Percentiles rank a stretch among this genome's conserved stretches.
Conservation (phyloP, 2,797 vertebrate genomes). For the Urophycis tenuis region DNA sequence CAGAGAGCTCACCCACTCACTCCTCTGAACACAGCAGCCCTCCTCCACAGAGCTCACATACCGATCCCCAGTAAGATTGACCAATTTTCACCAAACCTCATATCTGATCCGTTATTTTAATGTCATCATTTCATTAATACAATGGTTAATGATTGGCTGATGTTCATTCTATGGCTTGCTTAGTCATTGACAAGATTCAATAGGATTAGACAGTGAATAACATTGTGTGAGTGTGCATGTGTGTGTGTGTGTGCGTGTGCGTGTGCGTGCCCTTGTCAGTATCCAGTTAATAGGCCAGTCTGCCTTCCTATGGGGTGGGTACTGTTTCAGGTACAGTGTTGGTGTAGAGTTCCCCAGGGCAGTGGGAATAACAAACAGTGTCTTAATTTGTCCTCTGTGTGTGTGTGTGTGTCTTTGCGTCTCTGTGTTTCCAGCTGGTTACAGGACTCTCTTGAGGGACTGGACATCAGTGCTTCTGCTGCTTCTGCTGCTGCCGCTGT, state of each 20-base stretch:
- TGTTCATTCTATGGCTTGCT: background rate
- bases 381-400: conserved; percentile 36
- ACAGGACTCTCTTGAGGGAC: conserved; percentile 31
- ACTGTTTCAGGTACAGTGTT: conserved; percentile 43
- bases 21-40: conserved; percentile 10
- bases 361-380: conserved; percentile 19
- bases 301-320: conserved; percentile 42
- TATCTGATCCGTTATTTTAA: background rate
- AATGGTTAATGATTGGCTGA: no score
- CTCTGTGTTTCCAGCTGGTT: conserved; percentile 35
- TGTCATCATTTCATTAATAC: background rate
- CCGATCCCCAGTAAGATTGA: background rate
- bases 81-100: background rate
- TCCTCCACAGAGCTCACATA: conserved; percentile 36
- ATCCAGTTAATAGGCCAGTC: conserved; percentile 37
- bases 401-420: conserved; percentile 34
- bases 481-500: background rate
- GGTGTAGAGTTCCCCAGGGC: conserved; percentile 52
- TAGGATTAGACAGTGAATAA: background rate
- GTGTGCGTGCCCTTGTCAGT: conserved; percentile 20
- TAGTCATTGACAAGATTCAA: background rate
- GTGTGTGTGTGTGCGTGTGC: conserved; percentile 13
- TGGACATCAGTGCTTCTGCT: conserved; percentile 7
- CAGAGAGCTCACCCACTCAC: conserved; percentile 13
- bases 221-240: conserved; percentile 1